Base-by-base conservation (phyloP, 2,113 vertebrate species). In the Nematolebias whitei region DNA sequence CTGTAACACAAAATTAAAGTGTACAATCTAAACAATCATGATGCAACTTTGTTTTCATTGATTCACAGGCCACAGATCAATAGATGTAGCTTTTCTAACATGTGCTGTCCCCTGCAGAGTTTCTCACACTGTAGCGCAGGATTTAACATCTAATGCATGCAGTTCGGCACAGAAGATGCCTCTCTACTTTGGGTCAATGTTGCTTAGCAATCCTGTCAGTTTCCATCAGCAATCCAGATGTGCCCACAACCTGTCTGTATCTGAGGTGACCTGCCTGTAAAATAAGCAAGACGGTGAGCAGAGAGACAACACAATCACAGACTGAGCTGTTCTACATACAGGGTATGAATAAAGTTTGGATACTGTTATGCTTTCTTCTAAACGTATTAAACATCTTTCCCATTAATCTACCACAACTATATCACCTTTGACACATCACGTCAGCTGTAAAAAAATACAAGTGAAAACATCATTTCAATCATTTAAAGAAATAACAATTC, bases 181-280 rank as follows among this genome's bases (percentile, higher is more conserved):
- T 2, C 48, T 2, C 63, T 54, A 71, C 54, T 63, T 49, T 65
- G 49, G 61, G 74, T 80, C 68, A 80, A 80, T 85, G 85, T 90
- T 90, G 88, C 86, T 88, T 87, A 88, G 87, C 84, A 85, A 87
- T 88, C 50, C 72, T 72, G 68, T 74, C 64, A 50, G 70, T 82
- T 78, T 79, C 80, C 72, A 68, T 82, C 71, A 54, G 76, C 69
- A 35, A 39, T 73, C 63, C 54, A 75, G 75, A 56, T 58, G 67
- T 79, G 56, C 23, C 66, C 78, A 63, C 74, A 76, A 80, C 66
- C 77, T 72, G 75, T 59, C 63, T 68, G 68, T 58, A 54, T 60
- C 71, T 35, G 57, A 72, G 63, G 62, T 80, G 82, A 83, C 57
- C 73, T 63, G 72, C 80, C 82, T 85, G 84, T 87, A 78, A 83